Percentiles rank a stretch among this genome's conserved stretches.
Evolutionary conservation across 2,888 invertebrate genomes (phyloP).

Genomic region (Cataglyphis rosenhaueri): DNA sequence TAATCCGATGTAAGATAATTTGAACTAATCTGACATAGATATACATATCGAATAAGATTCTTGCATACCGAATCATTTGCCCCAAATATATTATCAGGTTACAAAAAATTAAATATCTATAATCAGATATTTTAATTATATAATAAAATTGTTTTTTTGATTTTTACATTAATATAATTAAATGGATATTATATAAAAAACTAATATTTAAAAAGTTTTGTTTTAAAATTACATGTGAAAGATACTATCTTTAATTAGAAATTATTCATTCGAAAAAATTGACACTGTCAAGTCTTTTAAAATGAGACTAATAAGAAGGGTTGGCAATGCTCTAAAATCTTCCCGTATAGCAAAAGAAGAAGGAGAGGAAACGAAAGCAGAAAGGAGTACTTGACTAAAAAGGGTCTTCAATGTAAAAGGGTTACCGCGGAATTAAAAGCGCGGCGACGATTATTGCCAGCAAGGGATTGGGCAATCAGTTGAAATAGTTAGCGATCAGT

Average conservation of each 20-base stretch:
- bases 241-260: background rate
- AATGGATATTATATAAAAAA: background rate
- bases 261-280: constrained; percentile 33
- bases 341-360: constrained; percentile 48
- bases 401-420: constrained; percentile 81
- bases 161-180: background rate
- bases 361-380: constrained; percentile 42
- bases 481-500: constrained; percentile 12
- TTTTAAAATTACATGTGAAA: background rate
- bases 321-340: constrained; percentile 54
- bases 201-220: background rate
- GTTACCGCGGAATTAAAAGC: constrained; percentile 82
- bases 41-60: background rate
- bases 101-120: background rate
- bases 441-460: constrained; percentile 80
- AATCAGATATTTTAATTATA: background rate
- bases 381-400: constrained; percentile 80
- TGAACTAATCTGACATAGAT: background rate
- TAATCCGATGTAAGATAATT: constrained; percentile 19
- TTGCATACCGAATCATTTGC: background rate
- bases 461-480: constrained; percentile 60
- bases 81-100: background rate
- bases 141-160: background rate
- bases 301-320: constrained; percentile 50
- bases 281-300: constrained; percentile 54